phyloP scores from a whole-genome alignment of 2,888 invertebrate species.

The Girardia tigrina region DNA sequence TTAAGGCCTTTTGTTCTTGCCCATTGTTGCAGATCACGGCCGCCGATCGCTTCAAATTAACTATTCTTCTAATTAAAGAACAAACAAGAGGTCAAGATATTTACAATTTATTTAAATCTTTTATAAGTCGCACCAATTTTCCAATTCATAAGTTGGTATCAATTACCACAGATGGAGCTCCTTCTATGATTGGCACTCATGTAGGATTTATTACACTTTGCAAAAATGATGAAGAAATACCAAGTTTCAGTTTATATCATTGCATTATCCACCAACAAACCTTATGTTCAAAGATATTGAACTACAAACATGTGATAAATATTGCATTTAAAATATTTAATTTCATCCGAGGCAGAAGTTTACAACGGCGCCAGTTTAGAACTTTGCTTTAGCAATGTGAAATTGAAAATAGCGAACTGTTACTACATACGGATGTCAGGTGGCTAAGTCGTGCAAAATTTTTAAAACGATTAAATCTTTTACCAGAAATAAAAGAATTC shows the following conservation, averaged over 20 bases:
- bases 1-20: too few species aligned
- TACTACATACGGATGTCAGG: conserved; percentile 23
- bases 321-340: not conserved
- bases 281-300: not conserved
- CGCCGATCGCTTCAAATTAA: too few species aligned
- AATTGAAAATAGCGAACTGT: conserved; percentile 19
- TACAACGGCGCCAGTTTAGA: conserved; percentile 23
- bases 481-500: not conserved
- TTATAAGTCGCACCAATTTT: conserved; percentile 20
- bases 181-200: conserved; percentile 7
- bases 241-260: not conserved
- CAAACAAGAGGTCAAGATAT: conserved; percentile 17
- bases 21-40: too few species aligned
- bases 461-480: not conserved
- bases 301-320: not conserved
- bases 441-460: conserved; percentile 10
- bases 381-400: conserved; percentile 5
- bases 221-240: not conserved
- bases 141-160: conserved; percentile 1
- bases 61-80: not conserved
- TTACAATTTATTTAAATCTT: conserved; percentile 5
- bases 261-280: conserved; percentile 19
- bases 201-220: conserved; percentile 11
- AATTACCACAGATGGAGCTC: not conserved
- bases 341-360: conserved; percentile 6